Conservation (phyloP, 2,888 invertebrate species). For the Elmis aenea region DNA sequence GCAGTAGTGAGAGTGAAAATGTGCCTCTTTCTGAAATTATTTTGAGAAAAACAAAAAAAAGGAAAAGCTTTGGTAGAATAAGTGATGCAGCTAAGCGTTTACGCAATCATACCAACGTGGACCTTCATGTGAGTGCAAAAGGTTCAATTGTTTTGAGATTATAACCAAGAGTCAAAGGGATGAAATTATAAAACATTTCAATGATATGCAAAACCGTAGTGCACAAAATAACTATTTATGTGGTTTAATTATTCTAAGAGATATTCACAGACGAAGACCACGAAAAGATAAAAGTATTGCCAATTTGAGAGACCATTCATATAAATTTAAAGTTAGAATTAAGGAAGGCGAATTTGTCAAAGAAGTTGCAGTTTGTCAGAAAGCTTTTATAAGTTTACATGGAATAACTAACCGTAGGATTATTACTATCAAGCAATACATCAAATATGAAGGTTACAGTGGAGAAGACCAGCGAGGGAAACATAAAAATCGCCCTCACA, state of each 20-base stretch:
- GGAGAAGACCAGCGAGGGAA: slow-evolving; percentile 1
- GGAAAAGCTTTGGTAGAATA: too few species aligned
- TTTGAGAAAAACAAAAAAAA: too few species aligned
- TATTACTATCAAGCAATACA: background rate
- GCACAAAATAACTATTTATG: slow-evolving; percentile 6
- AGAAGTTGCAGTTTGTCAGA: slow-evolving; percentile 1
- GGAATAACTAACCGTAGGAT: slow-evolving; percentile 4
- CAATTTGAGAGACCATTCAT: slow-evolving; percentile 4
- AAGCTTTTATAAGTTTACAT: slow-evolving; percentile 5
- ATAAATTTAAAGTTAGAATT: slow-evolving; percentile 3
- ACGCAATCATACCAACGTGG: too few species aligned
- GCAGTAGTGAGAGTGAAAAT: too few species aligned
- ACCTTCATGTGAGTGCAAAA: slow-evolving; percentile 6
- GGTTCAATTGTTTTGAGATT: slow-evolving; percentile 4
- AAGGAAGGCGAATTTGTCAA: background rate
- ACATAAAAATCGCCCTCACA: background rate
- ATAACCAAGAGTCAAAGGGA: slow-evolving; percentile 2
- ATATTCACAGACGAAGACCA: background rate
- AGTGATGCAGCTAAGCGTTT: too few species aligned
- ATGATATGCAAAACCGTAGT: slow-evolving; percentile 1
- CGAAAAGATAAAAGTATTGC: slow-evolving; percentile 3
- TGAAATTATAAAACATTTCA: slow-evolving; percentile 1
- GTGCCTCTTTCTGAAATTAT: too few species aligned
- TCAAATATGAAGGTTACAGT: slow-evolving; percentile 1
- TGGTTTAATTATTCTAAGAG: slow-evolving; percentile 2